Conservation (phyloP, 2,797 vertebrate genomes). For the Brotogeris chrysoptera region DNA sequence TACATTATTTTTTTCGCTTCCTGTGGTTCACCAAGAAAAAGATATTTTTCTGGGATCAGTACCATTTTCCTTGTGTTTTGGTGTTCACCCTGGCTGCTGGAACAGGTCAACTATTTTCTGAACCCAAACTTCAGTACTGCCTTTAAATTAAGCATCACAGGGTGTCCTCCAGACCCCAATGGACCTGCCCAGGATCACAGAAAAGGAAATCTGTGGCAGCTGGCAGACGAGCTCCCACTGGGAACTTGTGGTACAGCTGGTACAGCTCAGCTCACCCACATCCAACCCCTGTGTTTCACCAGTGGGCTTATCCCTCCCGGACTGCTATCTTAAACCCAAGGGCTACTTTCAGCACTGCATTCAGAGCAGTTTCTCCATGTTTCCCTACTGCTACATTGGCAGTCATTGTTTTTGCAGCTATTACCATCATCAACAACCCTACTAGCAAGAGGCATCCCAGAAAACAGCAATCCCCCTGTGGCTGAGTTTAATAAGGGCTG, state of each 20-base stretch:
- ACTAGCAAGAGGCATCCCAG: neutral
- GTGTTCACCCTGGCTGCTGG: neutral
- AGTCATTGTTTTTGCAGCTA: neutral
- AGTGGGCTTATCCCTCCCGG: neutral
- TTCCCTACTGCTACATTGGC: neutral
- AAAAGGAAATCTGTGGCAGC: neutral
- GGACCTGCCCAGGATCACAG: neutral
- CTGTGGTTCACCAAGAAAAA: neutral
- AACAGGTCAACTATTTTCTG: neutral
- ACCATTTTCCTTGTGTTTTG: neutral
- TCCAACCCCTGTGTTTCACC: neutral
- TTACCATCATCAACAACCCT: neutral
- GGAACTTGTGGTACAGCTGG: neutral
- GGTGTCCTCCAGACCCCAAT: neutral
- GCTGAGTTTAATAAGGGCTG: neutral
- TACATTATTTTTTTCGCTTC: neutral
- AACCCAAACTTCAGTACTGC: neutral
- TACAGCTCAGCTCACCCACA: neutral
- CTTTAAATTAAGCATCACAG: neutral
- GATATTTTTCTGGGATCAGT: neutral
- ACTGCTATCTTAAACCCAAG: fast-evolving
- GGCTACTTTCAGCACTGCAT: neutral
- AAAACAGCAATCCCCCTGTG: neutral
- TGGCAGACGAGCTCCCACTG: neutral
- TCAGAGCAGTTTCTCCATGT: neutral